Percentiles rank a stretch among this genome's conserved stretches.
Evolutionary conservation across 1,140 invertebrate species (phyloP).

Genomic region (Drosophila bocki): DNA sequence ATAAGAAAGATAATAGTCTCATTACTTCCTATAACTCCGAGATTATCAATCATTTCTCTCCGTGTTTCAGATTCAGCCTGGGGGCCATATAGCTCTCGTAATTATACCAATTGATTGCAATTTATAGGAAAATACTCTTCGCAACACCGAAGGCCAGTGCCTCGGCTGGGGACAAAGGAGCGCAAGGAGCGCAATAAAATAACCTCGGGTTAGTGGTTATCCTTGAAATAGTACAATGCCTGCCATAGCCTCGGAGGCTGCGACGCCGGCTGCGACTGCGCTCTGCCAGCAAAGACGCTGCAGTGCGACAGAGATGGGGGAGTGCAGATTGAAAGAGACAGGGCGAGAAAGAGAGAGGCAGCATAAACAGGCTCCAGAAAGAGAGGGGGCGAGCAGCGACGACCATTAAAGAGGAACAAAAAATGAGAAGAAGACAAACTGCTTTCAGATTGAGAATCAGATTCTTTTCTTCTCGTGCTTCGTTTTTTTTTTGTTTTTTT

Average conservation of each 20-base stretch:
- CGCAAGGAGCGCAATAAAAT: slow-evolving; percentile 17
- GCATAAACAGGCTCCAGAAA: slow-evolving; percentile 62
- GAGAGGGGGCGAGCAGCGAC: slow-evolving; percentile 33
- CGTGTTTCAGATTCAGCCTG: background rate
- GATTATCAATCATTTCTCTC: slow-evolving; percentile 4
- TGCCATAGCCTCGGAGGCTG: slow-evolving; percentile 60
- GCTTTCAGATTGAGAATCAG: slow-evolving; percentile 75
- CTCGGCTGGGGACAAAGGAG: slow-evolving; percentile 33
- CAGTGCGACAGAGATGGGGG: slow-evolving; percentile 40
- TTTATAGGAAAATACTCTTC: slow-evolving; percentile 66
- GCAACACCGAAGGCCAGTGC: slow-evolving; percentile 28
- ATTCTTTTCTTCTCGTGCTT: slow-evolving; percentile 63
- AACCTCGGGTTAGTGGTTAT: slow-evolving; percentile 69
- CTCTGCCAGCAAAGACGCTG: slow-evolving; percentile 54
- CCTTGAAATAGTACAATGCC: slow-evolving; percentile 84
- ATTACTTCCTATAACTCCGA: background rate
- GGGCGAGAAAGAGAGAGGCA: slow-evolving; percentile 7
- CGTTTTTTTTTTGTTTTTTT: slow-evolving; percentile 15
- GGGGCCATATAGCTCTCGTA: slow-evolving; percentile 32
- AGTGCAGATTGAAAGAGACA: slow-evolving; percentile 20
- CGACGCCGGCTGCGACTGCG: slow-evolving; percentile 40
- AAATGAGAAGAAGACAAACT: slow-evolving; percentile 78
- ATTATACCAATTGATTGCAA: slow-evolving; percentile 82
- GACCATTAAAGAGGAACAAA: slow-evolving; percentile 28
- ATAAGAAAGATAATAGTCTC: background rate